Base-by-base conservation (phyloP, 2,888 invertebrate species). In the Dromius quadrimaculatus region DNA sequence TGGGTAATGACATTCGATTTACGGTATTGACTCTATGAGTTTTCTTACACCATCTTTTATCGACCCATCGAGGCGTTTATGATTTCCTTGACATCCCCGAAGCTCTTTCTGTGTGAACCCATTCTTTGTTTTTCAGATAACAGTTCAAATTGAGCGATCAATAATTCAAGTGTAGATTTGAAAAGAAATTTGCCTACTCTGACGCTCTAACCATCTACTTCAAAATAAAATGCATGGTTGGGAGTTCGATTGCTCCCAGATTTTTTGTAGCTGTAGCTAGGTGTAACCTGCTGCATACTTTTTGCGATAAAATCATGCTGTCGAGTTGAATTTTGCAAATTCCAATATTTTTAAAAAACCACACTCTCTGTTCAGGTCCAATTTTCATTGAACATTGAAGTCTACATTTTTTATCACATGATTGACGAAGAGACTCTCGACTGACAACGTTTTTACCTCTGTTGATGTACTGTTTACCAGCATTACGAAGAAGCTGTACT, bases 11-110 rank as follows among this genome's bases (percentile, higher is more conserved):
- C 75, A 74, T 62, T 74, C 74, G 45, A 77, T 28, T 23, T 74
- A 38, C 15, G 76, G 75, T 36, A 76, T 77, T 17, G 74, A 70
- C 47, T 76, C 71, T 19, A 77, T 76, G 63, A 75, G 75, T n/a
- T 71, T 36, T 61, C 65, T 63, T 20, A 76, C 72, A 22, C 72
- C 72, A 41, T 72, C 50, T 54, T 71, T 76, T 15, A 75, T 59
- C 9, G 69, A 23, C 66, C 54, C 72, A 61, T 69, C 69, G 13
- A 75, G 61, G 22, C 59, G 71, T 64, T 69, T 65, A 63, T 75
- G 76, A n/a, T 38, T 38, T 32, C 32, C 32, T 5, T 32, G 32
- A 32, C 32, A 32, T 54, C 75, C 76, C 64, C 76, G 62, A 15
- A 71, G 28, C 64, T 77, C 75, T 8, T 41, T 19, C 11, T 28